Evolutionary conservation across 2,797 vertebrate species (phyloP).

Genomic region (Ctenosaura bakeri): DNA sequence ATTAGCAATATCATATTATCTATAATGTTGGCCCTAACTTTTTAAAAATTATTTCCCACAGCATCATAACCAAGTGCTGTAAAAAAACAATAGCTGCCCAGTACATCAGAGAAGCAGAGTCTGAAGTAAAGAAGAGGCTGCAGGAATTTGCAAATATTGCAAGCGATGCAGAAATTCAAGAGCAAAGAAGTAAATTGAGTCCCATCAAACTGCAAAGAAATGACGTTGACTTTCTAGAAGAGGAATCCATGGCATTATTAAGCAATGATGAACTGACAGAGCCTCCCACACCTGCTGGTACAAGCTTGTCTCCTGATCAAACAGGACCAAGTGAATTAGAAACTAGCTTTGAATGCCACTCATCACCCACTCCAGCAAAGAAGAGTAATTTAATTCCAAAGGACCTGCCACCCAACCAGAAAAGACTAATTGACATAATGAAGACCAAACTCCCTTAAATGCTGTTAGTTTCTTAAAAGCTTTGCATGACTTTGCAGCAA

Average conservation of each 20-base stretch:
- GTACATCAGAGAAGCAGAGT: constrained; percentile 30
- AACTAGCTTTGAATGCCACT: constrained; percentile 34
- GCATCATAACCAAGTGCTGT: constrained; percentile 33
- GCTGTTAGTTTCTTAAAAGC: not conserved
- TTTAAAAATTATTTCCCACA: constrained; percentile 6
- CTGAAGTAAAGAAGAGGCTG: constrained; percentile 17
- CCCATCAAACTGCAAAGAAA: constrained; percentile 37
- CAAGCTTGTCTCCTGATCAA: not conserved
- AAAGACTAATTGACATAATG: constrained; percentile 1
- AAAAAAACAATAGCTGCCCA: constrained; percentile 35
- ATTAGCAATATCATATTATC: not conserved
- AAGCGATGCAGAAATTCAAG: constrained; percentile 34
- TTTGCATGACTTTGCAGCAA: not conserved
- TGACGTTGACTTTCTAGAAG: constrained; percentile 20
- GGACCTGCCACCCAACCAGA: constrained; percentile 4
- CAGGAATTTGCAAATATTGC: constrained; percentile 39
- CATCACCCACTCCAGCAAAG: not conserved
- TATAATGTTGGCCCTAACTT: constrained; percentile 4
- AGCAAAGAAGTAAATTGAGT: constrained; percentile 30
- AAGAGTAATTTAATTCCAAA: constrained; percentile 21
- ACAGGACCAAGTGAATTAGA: constrained; percentile 31
- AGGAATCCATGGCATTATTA: constrained; percentile 23
- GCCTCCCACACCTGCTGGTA: not conserved
- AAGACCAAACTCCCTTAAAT: constrained; percentile 1
- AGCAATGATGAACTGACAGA: constrained; percentile 17